These are phyloP conservation scores for Apamea monoglypha DNA, from an alignment of 2,888 invertebrate species.

Conservation along the genomic window DNA sequence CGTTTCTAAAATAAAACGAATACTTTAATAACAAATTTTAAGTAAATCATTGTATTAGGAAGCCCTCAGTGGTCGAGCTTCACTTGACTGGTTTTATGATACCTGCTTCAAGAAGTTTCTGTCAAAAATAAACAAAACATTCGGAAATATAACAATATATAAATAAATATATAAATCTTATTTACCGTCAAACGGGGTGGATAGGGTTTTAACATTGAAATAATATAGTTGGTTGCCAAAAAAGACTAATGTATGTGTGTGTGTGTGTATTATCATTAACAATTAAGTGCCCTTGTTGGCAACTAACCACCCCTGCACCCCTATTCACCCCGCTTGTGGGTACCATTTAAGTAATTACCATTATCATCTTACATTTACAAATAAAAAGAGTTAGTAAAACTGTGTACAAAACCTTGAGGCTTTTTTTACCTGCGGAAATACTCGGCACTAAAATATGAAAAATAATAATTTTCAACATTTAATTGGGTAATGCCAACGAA, in stretches of 20 bases:
- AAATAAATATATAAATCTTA: neutral
- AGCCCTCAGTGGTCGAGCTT: constrained; percentile 26
- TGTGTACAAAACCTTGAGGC: too few species aligned
- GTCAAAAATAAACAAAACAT: constrained; percentile 35
- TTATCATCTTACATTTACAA: neutral
- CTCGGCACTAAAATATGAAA: neutral
- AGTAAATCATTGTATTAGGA: constrained; percentile 43
- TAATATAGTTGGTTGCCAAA: neutral
- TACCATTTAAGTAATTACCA: neutral
- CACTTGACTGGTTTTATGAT: constrained; percentile 48
- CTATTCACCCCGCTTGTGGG: neutral
- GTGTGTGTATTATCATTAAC: neutral
- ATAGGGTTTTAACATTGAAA: neutral
- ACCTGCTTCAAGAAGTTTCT: constrained; percentile 31
- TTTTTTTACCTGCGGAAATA: too few species aligned
- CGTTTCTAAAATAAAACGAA: constrained; percentile 34
- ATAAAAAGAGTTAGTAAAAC: neutral
- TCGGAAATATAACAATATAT: neutral
- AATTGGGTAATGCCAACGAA: neutral
- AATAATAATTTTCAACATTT: neutral
- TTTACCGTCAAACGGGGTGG: neutral
- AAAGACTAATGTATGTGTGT: neutral
- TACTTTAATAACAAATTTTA: constrained; percentile 30
- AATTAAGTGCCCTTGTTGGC: neutral
- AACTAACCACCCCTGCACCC: neutral